These are phyloP conservation scores for Archivesica marissinica DNA, from an alignment of 1,140 invertebrate genomes.

Conservation along the genomic window DNA sequence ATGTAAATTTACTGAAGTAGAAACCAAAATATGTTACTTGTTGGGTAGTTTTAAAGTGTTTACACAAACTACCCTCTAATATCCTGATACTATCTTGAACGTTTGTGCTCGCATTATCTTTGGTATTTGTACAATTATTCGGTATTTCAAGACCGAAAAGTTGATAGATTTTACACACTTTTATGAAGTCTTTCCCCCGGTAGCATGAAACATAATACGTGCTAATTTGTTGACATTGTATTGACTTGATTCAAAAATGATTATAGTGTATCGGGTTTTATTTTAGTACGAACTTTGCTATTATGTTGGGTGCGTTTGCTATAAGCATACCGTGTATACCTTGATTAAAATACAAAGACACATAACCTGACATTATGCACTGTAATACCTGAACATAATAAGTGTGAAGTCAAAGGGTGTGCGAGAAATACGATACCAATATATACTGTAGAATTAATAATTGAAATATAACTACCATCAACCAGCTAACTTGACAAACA, in stretches of 20 bases:
- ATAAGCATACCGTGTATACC: too few species aligned
- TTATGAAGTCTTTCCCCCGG: background rate
- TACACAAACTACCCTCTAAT: constrained; percentile 30
- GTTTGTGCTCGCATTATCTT: constrained; percentile 24
- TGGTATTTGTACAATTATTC: constrained; percentile 58
- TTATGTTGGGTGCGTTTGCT: too few species aligned
- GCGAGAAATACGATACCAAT: too few species aligned
- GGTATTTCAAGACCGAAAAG: constrained; percentile 36
- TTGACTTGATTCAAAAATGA: constrained; percentile 39
- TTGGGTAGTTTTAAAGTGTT: constrained; percentile 40
- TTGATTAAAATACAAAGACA: too few species aligned
- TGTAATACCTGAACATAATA: too few species aligned
- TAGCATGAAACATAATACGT: constrained; percentile 43
- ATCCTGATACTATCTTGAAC: constrained; percentile 44
- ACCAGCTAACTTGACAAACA: too few species aligned
- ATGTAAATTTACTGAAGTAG: constrained; percentile 37
- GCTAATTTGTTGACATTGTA: constrained; percentile 52
- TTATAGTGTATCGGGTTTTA: constrained; percentile 21
- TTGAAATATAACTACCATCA: too few species aligned
- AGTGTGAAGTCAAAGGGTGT: too few species aligned
- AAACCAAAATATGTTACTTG: constrained; percentile 48
- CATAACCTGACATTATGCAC: too few species aligned
- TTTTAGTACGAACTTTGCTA: background rate
- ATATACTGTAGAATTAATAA: too few species aligned
- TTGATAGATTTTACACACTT: constrained; percentile 33